phyloP scores from a whole-genome alignment of 2,888 invertebrate species.

The Lycia hirtaria region DNA sequence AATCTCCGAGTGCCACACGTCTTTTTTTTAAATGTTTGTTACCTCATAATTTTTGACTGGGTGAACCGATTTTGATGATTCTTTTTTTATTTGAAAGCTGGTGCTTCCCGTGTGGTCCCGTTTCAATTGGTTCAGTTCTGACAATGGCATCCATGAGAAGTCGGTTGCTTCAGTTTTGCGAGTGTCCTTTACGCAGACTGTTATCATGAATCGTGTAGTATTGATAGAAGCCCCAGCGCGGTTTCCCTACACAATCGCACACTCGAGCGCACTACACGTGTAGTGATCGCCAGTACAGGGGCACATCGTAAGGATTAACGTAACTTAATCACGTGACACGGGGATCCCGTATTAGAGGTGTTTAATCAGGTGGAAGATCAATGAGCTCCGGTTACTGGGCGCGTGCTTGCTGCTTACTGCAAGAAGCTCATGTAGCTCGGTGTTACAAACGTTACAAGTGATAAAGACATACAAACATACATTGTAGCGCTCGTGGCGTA shows the following conservation, averaged over 20 bases:
- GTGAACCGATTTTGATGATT: no score
- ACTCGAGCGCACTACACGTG: slow-evolving; percentile 1
- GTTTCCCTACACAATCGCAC: not conserved
- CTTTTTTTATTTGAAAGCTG: no score
- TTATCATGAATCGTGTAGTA: not conserved
- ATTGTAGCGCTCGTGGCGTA: no score
- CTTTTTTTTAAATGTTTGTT: no score
- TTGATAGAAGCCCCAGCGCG: slow-evolving; percentile 7
- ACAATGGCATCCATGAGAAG: no score
- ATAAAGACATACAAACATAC: no score
- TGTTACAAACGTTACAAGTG: not conserved
- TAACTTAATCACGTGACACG: slow-evolving; percentile 23
- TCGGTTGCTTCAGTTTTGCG: no score
- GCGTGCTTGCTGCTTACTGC: slow-evolving; percentile 1
- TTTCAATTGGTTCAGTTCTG: no score
- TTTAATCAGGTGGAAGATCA: slow-evolving; percentile 41
- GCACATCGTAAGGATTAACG: slow-evolving; percentile 19
- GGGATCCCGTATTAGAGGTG: slow-evolving; percentile 22
- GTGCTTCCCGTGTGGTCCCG: no score
- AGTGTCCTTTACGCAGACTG: no score
- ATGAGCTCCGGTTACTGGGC: slow-evolving; percentile 36
- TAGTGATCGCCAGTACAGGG: slow-evolving; percentile 1
- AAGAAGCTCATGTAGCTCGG: slow-evolving; percentile 7
- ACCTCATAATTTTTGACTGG: no score
- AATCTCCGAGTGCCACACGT: no score